Conservation (phyloP, 2,797 vertebrate genomes). For the Gastrophryne carolinensis region DNA sequence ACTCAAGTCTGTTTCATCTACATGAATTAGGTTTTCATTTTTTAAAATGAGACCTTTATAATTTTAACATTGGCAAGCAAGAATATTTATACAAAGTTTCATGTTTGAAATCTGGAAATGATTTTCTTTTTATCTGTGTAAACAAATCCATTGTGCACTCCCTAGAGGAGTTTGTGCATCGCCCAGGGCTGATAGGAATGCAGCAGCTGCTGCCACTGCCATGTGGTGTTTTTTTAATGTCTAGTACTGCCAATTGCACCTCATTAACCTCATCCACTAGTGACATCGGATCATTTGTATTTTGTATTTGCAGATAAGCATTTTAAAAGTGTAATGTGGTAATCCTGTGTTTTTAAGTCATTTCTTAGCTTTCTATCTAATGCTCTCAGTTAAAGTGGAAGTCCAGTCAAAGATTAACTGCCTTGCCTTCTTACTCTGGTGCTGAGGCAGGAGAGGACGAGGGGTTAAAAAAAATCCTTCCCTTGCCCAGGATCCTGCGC, state of each 20-base stretch:
- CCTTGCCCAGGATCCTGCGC: no score
- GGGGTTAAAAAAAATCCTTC: no score
- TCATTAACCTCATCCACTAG: conserved; percentile 12
- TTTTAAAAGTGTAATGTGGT: not conserved
- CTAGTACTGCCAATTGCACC: not conserved
- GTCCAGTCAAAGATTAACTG: no score
- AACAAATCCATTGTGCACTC: not conserved
- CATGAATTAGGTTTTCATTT: no score
- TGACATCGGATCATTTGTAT: not conserved
- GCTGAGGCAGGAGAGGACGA: no score
- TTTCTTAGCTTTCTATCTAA: not conserved
- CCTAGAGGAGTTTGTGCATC: not conserved
- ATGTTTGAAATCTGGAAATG: not conserved
- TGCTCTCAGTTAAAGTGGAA: no score
- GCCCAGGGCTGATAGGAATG: not conserved
- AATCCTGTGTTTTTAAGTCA: not conserved
- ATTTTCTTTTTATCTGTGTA: conserved; percentile 4
- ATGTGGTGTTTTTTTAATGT: not conserved
- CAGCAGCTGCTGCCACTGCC: conserved; percentile 15
- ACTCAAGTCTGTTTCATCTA: no score
- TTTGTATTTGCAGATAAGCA: not conserved
- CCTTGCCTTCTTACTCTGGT: no score
- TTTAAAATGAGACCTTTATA: no score
- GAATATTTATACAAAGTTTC: not conserved
- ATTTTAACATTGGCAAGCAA: not conserved